Evolutionary conservation across 2,797 vertebrate genomes (phyloP).

Genomic region (Leptodactylus fallax): DNA sequence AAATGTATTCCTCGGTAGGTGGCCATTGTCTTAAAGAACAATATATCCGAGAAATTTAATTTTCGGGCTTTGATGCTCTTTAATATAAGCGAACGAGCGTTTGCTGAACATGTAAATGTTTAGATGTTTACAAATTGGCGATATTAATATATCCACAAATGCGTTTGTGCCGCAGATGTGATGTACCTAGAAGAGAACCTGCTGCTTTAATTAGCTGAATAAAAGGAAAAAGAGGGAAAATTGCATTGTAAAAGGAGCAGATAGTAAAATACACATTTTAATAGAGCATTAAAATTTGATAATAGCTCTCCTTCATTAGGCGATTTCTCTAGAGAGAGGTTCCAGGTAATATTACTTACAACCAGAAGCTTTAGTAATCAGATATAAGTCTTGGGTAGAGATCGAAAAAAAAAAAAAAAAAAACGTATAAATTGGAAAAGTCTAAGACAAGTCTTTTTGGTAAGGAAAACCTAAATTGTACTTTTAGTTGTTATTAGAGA

Average conservation of each 20-base stretch:
- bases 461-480: background rate
- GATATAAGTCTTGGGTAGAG: slow-evolving; percentile 44
- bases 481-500: background rate
- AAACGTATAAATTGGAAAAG: background rate
- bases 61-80: slow-evolving; percentile 38
- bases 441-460: background rate
- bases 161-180: slow-evolving; percentile 30
- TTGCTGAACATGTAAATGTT: slow-evolving; percentile 34
- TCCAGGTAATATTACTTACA: slow-evolving; percentile 61
- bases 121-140: slow-evolving; percentile 47
- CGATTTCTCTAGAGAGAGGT: slow-evolving; percentile 53
- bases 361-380: slow-evolving; percentile 57
- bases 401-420: slow-evolving; percentile 24
- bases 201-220: slow-evolving; percentile 61
- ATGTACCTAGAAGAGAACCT: slow-evolving; percentile 57
- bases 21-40: slow-evolving; percentile 17
- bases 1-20: slow-evolving; percentile 14
- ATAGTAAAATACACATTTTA: slow-evolving; percentile 64
- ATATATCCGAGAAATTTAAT: slow-evolving; percentile 32
- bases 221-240: slow-evolving; percentile 57
- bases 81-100: slow-evolving; percentile 27
- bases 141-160: slow-evolving; percentile 27
- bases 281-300: slow-evolving; percentile 64
- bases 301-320: slow-evolving; percentile 62
- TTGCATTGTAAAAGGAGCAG: slow-evolving; percentile 61